Percentiles rank a stretch among this genome's conserved stretches.
These are phyloP conservation scores for Oeneis ivallda DNA, from an alignment of 2,888 invertebrate genomes.

Conservation along the genomic window DNA sequence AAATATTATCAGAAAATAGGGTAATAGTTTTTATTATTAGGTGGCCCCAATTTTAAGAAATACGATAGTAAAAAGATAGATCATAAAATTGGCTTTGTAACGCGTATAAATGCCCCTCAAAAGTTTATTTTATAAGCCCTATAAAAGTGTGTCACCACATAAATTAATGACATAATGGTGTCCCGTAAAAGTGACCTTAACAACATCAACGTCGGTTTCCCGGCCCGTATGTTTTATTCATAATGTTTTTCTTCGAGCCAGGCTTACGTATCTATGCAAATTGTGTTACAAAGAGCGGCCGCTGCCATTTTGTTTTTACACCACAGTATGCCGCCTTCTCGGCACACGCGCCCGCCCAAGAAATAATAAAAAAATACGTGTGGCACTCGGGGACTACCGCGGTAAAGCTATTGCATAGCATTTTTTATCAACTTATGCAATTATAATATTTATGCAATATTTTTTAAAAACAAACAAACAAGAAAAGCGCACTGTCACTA, in stretches of 20 bases:
- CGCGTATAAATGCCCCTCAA: too few relatives aligned
- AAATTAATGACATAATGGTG: neutral
- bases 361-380: too few relatives aligned
- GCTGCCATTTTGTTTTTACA: constrained; percentile 56
- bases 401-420: constrained; percentile 26
- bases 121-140: neutral
- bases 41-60: too few relatives aligned
- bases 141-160: neutral
- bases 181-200: constrained; percentile 7
- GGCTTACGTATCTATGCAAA: constrained; percentile 72
- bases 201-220: constrained; percentile 12
- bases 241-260: constrained; percentile 42
- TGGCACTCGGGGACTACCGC: too few relatives aligned
- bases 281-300: constrained; percentile 58
- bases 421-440: too few relatives aligned
- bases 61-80: too few relatives aligned
- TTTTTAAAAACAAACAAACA: too few relatives aligned
- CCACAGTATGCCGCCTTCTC: constrained; percentile 19
- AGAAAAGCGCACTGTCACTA: too few relatives aligned
- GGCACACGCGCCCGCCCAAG: neutral
- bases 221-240: constrained; percentile 41
- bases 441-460: too few relatives aligned
- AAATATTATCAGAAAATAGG: too few relatives aligned
- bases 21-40: too few relatives aligned
- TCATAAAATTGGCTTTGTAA: too few relatives aligned